Conservation (phyloP, 1,140 invertebrate species). For the Cotesia chilonis region DNA sequence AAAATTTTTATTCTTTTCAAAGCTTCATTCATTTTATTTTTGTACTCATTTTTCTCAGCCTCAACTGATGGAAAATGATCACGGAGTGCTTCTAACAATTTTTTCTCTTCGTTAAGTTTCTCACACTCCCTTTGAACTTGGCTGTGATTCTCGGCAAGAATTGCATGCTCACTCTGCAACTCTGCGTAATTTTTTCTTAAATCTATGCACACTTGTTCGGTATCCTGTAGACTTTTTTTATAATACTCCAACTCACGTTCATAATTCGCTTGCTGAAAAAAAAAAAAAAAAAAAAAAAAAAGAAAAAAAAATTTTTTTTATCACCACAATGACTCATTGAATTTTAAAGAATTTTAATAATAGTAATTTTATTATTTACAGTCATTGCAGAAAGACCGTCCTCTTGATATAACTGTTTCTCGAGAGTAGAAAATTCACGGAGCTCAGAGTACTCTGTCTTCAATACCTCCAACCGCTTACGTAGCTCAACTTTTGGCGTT, state of each 20-base stretch:
- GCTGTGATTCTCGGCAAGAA: slow-evolving; percentile 8
- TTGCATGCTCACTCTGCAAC: slow-evolving; percentile 32
- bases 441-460: slow-evolving; percentile 45
- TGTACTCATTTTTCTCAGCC: slow-evolving; percentile 34
- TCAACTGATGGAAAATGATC: slow-evolving; percentile 31
- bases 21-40: slow-evolving; percentile 32
- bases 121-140: slow-evolving; percentile 2
- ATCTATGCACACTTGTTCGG: slow-evolving; percentile 31
- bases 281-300: slow-evolving; percentile 7
- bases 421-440: slow-evolving; percentile 51
- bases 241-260: slow-evolving; percentile 28
- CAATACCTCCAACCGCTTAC: slow-evolving; percentile 43
- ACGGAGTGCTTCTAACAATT: slow-evolving; percentile 10
- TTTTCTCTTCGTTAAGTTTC: slow-evolving; percentile 24
- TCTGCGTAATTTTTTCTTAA: slow-evolving; percentile 40
- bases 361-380: slow-evolving; percentile 21
- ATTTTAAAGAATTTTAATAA: background rate
- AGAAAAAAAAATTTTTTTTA: background rate
- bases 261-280: slow-evolving; percentile 18
- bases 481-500: slow-evolving; percentile 48
- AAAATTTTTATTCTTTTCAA: slow-evolving; percentile 27
- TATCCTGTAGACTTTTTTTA: slow-evolving; percentile 36
- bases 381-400: slow-evolving; percentile 23
- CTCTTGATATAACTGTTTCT: slow-evolving; percentile 50
- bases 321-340: background rate